A percentile compares a stretch with the other conserved stretches of the same genome.
phyloP scores from a whole-genome alignment of 1,140 invertebrate species.

The Trichonephila clavipes region DNA sequence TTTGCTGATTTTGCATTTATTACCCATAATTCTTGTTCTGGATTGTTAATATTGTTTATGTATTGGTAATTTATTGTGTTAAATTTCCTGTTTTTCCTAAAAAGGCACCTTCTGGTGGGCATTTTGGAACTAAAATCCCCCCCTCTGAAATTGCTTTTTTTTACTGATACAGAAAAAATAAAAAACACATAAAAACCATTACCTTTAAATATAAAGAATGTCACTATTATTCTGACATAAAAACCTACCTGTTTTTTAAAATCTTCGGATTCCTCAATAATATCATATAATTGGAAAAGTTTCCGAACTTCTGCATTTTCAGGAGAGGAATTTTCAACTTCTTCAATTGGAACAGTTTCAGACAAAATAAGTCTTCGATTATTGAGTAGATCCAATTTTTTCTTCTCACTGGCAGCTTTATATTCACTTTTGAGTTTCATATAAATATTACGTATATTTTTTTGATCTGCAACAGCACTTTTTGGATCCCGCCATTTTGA shows the following conservation, averaged over 20 bases:
- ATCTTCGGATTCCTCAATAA: conserved; percentile 73
- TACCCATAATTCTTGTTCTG: too few relatives aligned
- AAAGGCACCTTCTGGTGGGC: too few relatives aligned
- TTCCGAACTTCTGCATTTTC: conserved; percentile 58
- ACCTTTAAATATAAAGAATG: too few relatives aligned
- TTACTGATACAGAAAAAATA: too few relatives aligned
- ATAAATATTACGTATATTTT: background rate
- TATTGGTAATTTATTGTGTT: too few relatives aligned
- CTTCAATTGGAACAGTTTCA: conserved; percentile 50
- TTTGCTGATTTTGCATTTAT: too few relatives aligned
- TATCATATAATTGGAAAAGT: conserved; percentile 73
- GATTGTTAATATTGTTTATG: too few relatives aligned
- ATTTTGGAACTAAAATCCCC: too few relatives aligned
- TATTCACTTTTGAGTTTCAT: conserved; percentile 13
- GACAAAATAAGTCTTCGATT: conserved; percentile 57
- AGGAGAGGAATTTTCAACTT: background rate
- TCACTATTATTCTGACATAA: background rate
- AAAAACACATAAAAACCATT: too few relatives aligned
- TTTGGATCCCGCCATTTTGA: conserved; percentile 50
- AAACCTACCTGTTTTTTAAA: conserved; percentile 60
- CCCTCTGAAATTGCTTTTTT: too few relatives aligned
- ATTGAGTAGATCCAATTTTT: conserved; percentile 46
- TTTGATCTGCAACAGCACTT: conserved; percentile 10
- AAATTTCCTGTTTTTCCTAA: too few relatives aligned
- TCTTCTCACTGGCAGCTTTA: conserved; percentile 65